These are phyloP conservation scores for Bubo blakistoni DNA, from an alignment of 2,113 vertebrate genomes.

Conservation along the genomic window DNA sequence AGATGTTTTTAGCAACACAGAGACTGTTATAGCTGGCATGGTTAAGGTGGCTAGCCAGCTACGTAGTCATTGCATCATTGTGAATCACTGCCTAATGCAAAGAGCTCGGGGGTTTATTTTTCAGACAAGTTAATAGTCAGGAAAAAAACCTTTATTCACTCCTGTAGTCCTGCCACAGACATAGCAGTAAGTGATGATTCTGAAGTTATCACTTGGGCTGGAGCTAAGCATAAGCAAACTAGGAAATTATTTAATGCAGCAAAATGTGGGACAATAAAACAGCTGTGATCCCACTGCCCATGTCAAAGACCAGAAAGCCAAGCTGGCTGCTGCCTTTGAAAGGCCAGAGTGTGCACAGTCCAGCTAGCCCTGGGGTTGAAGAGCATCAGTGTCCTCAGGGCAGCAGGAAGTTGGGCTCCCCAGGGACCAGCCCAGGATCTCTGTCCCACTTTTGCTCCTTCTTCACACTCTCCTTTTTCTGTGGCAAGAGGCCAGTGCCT, in stretches of 20 bases:
- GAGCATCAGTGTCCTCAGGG: neutral
- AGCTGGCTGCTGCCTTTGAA: neutral
- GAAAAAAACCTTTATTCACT: neutral
- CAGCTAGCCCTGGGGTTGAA: neutral
- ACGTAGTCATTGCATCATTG: neutral
- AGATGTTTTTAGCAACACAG: neutral
- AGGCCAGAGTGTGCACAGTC: neutral
- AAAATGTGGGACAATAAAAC: neutral
- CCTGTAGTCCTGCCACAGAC: neutral
- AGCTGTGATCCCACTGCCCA: fast-evolving
- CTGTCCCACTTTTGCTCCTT: neutral
- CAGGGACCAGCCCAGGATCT: neutral
- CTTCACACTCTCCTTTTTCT: neutral
- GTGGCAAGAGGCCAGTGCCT: fast-evolving
- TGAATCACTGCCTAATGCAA: neutral
- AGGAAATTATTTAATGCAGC: neutral
- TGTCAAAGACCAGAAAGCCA: neutral
- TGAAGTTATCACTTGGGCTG: neutral
- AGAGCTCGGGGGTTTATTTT: neutral
- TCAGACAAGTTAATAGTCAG: neutral
- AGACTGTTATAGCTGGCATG: neutral
- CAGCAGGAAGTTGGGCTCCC: neutral
- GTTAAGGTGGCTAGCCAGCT: neutral
- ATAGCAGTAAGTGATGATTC: neutral
- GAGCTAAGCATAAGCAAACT: neutral